Evolutionary conservation across 2,888 invertebrate genomes (phyloP).

Genomic region (Drosophila suboccidentalis): DNA sequence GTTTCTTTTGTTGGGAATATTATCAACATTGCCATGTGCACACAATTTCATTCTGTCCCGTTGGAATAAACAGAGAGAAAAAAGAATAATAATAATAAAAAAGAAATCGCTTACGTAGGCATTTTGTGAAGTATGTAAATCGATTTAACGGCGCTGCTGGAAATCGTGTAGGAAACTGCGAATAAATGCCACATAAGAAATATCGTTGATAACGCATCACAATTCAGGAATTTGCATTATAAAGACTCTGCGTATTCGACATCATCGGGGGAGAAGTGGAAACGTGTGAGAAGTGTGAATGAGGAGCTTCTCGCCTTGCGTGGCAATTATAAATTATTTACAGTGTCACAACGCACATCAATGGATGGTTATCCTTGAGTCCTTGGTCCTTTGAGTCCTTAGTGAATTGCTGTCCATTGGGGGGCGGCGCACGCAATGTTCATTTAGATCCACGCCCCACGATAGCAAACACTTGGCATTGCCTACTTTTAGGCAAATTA

Average conservation of each 20-base stretch:
- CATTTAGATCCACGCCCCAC: slow-evolving; percentile 76
- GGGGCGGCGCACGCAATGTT: slow-evolving; percentile 65
- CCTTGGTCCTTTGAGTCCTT: neutral
- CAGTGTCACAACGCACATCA: slow-evolving; percentile 48
- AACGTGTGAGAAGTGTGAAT: neutral
- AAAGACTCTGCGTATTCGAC: slow-evolving; percentile 30
- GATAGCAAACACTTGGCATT: slow-evolving; percentile 53
- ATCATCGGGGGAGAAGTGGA: slow-evolving; percentile 10
- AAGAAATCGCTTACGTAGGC: slow-evolving; percentile 69
- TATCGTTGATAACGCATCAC: slow-evolving; percentile 64
- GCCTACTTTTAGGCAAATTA: slow-evolving; percentile 77
- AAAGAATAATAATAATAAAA: slow-evolving; percentile 48
- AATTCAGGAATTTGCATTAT: slow-evolving; percentile 66
- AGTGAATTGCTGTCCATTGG: neutral
- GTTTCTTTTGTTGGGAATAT: slow-evolving; percentile 44
- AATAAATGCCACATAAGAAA: slow-evolving; percentile 54
- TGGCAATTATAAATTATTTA: slow-evolving; percentile 75
- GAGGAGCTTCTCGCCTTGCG: slow-evolving; percentile 16
- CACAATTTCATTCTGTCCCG: slow-evolving; percentile 35
- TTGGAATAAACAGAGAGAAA: slow-evolving; percentile 47
- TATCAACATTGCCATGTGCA: slow-evolving; percentile 55
- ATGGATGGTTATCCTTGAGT: slow-evolving; percentile 29
- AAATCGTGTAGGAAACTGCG: slow-evolving; percentile 55
- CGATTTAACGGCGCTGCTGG: slow-evolving; percentile 58
- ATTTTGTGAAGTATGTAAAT: slow-evolving; percentile 73